Evolutionary conservation across 2,113 vertebrate genomes (phyloP).

Genomic region (Nymphicus hollandicus): DNA sequence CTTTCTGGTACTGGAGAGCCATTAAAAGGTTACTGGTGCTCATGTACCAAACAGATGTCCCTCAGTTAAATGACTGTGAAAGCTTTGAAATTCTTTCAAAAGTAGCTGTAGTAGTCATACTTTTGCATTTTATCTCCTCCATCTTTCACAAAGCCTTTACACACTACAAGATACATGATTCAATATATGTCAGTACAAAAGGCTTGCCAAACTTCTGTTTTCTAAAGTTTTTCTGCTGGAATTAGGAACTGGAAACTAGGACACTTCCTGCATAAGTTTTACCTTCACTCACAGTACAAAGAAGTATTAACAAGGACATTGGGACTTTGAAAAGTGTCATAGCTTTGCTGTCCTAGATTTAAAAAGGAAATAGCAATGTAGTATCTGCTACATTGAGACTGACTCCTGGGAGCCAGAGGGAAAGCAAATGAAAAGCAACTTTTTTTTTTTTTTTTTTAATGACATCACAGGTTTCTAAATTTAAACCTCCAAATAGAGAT

Average conservation of each 20-base stretch:
- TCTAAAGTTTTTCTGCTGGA: not conserved
- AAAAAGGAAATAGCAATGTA: conserved; percentile 39
- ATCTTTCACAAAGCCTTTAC: not conserved
- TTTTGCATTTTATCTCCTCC: not conserved
- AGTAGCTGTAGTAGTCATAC: not conserved
- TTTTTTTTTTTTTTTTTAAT: conserved; percentile 16
- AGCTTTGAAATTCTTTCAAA: not conserved
- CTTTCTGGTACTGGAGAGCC: not conserved
- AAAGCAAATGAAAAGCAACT: conserved; percentile 49
- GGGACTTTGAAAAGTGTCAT: conserved; percentile 46
- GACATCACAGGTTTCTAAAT: conserved; percentile 48
- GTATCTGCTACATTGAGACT: conserved; percentile 16
- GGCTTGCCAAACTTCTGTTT: conserved; percentile 12
- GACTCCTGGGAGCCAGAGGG: conserved; percentile 37
- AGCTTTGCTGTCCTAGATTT: conserved; percentile 42
- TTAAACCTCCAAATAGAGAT: conserved; percentile 37
- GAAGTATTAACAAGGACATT: conserved; percentile 63
- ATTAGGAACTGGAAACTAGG: conserved; percentile 37
- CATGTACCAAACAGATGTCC: not conserved
- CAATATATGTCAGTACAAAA: not conserved
- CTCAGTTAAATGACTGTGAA: not conserved
- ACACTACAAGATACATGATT: not conserved
- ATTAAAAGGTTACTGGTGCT: not conserved
- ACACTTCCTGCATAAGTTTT: conserved; percentile 13
- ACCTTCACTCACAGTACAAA: conserved; percentile 30